Evolutionary conservation across 2,888 invertebrate species (phyloP), one percentile per base, ranked within the genome.

Genomic region (Cataglyphis altisquamis): DNA sequence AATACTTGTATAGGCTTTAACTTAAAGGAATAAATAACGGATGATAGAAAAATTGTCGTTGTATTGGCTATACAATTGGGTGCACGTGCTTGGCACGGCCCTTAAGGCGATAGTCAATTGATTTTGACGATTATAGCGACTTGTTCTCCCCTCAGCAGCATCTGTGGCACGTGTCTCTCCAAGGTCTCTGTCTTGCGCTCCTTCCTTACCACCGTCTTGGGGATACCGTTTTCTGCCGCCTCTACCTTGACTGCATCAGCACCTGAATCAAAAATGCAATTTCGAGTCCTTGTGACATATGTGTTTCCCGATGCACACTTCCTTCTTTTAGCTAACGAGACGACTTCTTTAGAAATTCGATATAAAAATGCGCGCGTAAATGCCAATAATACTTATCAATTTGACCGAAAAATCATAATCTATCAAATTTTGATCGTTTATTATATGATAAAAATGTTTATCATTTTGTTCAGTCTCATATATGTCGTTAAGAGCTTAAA

Each of bases 121-220:
- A 91, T 92, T 92, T 94, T 94, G 86, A 93, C 92, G 90, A 97
- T 95, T 73, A 97, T 92, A 45, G 96, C 97, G 60, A 98, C 95
- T 92, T 98, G 97, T 92, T 98, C 98, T 0, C 98, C 98, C 64
- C 98, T 96, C 78, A 98, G 95, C 94, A 98, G 91, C 91, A 98
- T 91, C 94, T 97, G 97, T 0, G 96, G 96, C 25, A 97, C 94
- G 89, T 96, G 95, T 60, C 98, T 95, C 55, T 96, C 96, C 94
- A 97, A 97, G 93, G 97, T 96, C 94, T 97, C 97, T 72, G 96
- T 94, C 85, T 97, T 97, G 66, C 96, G 96, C 70, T 96, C 96
- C 85, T 96, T 96, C 75, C 96, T 96, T 84, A 97, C 96, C 21
- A 95, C 95, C 18, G 96, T 95, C 81, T 93, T 91, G 0, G 97